Base-by-base conservation (phyloP, 2,797 vertebrate genomes). In the Phyllotis vaccarum region DNA sequence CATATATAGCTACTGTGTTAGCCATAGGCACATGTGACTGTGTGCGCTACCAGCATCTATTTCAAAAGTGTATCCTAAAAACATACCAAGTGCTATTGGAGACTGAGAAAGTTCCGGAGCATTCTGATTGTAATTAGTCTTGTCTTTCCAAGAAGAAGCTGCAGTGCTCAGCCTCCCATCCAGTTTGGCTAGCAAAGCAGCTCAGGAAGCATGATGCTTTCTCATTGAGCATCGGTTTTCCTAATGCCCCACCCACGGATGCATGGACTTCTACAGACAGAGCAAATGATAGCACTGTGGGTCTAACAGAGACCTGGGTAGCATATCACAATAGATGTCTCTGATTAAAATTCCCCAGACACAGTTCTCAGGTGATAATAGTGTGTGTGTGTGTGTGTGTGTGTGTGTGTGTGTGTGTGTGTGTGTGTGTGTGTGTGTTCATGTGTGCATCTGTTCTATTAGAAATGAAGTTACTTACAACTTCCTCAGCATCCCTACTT, bases 171-270 rank as follows among this genome's bases (percentile, higher is more conserved):
- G 87, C 29, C 76, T 91, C 54, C 54, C 5, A 68, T 14, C 72
- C 81, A 29, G 31, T 93, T 96, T 94, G 62, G 92, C 62, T 52
- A 90, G 92, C 86, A 90, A 78, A 90, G 85, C 94, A 90, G 81
- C 94, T 95, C 85, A 96, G 68, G 90, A 96, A 95, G 78, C 58
- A 85, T 89, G 76, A 72, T n/a, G 49, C 9, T 86, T 64, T 80
- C 93, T 92, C 49, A 76, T 66, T 34, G 56, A 88, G 37, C 58
- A 75, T 66, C 86, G 43, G 78, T 95, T 94, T 74, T 90, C 76
- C 49, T 66, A 93, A 82, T 95, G 95, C 96, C 52, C 94, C 95
- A 93, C 70, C 85, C 87, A 82, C 88, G 62, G 90, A 81, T 70
- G 76, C 85, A 64, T 6, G 49, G 85, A 12, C 52, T 89, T 95